Evolutionary conservation across 2,113 vertebrate genomes (phyloP).

Genomic region (Gallinago media): DNA sequence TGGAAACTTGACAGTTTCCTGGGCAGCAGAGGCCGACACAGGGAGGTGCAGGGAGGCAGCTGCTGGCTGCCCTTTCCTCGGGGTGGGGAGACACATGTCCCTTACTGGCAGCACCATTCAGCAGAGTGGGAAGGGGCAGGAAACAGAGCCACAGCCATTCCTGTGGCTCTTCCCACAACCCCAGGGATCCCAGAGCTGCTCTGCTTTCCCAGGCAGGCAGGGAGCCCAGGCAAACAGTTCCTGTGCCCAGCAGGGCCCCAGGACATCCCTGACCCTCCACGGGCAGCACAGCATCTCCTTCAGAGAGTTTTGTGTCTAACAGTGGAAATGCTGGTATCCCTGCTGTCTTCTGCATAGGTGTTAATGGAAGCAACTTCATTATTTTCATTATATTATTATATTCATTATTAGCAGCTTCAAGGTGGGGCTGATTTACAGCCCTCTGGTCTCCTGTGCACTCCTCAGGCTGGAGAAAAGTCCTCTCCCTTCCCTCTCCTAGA

Average conservation of each 20-base stretch:
- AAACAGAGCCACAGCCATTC: not conserved
- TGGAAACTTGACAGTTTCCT: not conserved
- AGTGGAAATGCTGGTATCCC: not conserved
- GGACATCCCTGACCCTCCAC: not conserved
- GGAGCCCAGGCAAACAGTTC: not conserved
- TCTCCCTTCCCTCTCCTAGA: not conserved
- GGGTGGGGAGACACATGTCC: rapidly evolving
- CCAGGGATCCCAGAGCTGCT: not conserved
- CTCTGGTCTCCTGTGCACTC: not conserved
- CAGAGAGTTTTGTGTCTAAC: not conserved
- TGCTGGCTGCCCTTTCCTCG: not conserved
- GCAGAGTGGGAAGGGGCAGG: not conserved
- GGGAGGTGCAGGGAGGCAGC: not conserved
- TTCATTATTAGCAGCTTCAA: not conserved
- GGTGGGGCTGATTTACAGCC: not conserved
- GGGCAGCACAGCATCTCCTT: rapidly evolving
- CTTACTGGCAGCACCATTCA: not conserved
- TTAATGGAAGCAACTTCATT: not conserved
- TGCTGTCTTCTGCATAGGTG: rapidly evolving
- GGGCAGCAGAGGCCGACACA: not conserved
- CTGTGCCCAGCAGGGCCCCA: not conserved
- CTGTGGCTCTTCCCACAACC: not conserved
- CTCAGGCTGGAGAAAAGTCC: not conserved
- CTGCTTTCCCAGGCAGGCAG: not conserved
- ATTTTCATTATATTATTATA: no score